These are phyloP conservation scores for Miltochrista miniata DNA, from an alignment of 2,888 invertebrate species.

Conservation along the genomic window DNA sequence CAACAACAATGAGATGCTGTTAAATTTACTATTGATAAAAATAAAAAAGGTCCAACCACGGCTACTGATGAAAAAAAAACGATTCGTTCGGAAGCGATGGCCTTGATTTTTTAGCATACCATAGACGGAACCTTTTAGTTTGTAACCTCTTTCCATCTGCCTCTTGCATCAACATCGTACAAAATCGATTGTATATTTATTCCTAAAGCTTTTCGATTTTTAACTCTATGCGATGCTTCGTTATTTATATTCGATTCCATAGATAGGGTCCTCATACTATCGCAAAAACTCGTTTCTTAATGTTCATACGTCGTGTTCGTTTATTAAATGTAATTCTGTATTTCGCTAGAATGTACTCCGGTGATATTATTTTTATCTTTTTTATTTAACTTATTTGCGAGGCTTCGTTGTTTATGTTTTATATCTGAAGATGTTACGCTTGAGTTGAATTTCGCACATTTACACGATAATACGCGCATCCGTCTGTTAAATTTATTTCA, in stretches of 20 bases:
- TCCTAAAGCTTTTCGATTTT: constrained; percentile 3
- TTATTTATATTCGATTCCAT: constrained; percentile 30
- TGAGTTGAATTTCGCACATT: constrained; percentile 12
- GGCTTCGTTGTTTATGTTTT: constrained; percentile 9
- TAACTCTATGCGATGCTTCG: constrained; percentile 3
- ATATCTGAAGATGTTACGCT: constrained; percentile 3
- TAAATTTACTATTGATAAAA: not conserved
- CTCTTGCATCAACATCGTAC: not conserved
- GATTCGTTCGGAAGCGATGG: not conserved
- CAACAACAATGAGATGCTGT: not conserved
- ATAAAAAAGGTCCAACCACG: not conserved
- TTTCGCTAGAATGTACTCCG: constrained; percentile 12
- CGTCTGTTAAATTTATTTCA: constrained; percentile 8
- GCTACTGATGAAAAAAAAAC: not conserved
- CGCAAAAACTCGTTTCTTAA: constrained; percentile 25
- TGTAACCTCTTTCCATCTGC: not conserved
- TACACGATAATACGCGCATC: constrained; percentile 13
- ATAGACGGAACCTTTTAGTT: constrained; percentile 1
- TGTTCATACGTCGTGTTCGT: constrained; percentile 20
- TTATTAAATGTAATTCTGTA: constrained; percentile 30
- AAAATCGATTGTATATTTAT: not conserved
- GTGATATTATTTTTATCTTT: constrained; percentile 16
- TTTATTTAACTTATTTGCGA: constrained; percentile 14
- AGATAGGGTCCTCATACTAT: constrained; percentile 24
- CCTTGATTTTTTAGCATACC: not conserved